Conservation (phyloP, 2,797 vertebrate genomes). For the Echiichthys vipera region DNA sequence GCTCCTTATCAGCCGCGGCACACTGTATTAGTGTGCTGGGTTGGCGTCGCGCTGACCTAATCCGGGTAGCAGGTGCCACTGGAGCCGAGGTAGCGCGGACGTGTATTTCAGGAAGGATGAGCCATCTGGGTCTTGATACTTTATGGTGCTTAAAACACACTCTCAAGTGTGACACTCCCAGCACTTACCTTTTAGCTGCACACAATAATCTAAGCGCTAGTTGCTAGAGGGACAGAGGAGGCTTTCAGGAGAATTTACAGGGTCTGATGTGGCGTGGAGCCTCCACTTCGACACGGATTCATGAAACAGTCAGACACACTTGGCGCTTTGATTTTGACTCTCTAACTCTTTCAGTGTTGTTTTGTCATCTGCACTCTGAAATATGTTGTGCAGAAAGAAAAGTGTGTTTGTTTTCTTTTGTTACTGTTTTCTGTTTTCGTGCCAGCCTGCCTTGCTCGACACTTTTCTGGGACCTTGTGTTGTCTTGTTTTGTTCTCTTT, state of each 20-base stretch:
- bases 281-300: conserved; percentile 63
- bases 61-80: conserved; percentile 81
- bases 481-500: conserved; percentile 44
- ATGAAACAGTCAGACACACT: conserved; percentile 71
- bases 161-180: conserved; percentile 77
- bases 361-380: conserved; percentile 70
- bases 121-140: conserved; percentile 84
- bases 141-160: conserved; percentile 78
- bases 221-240: conserved; percentile 60
- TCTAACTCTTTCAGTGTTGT: conserved; percentile 65
- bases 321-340: conserved; percentile 72
- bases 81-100: conserved; percentile 62
- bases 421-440: conserved; percentile 40
- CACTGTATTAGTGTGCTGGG: conserved; percentile 64
- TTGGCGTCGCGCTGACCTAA: conserved; percentile 67
- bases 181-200: conserved; percentile 76
- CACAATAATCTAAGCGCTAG: conserved; percentile 69
- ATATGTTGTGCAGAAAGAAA: conserved; percentile 70
- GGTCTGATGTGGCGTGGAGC: conserved; percentile 70
- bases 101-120: conserved; percentile 78
- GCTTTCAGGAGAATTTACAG: conserved; percentile 76
- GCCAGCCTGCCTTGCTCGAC: conserved; percentile 57
- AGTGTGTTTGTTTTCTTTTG: conserved; percentile 66
- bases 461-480: conserved; percentile 58
- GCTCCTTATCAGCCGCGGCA: conserved; percentile 60